A percentile compares a stretch with the other conserved stretches of the same genome.
These are phyloP conservation scores for Theristicus caerulescens DNA, from an alignment of 2,113 vertebrate genomes.

Conservation along the genomic window DNA sequence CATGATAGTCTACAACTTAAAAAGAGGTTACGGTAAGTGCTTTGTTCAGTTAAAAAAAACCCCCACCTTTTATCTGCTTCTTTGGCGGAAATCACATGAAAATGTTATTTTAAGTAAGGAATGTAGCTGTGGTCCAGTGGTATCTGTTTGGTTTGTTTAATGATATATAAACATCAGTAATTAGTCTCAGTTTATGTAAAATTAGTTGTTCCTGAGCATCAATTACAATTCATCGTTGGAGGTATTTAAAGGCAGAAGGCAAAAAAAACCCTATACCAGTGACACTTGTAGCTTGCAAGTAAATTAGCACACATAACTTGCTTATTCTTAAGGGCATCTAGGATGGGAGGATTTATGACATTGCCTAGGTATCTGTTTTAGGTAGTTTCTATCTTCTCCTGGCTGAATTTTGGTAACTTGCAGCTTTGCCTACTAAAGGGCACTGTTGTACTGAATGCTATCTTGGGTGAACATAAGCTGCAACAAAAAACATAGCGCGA, in stretches of 20 bases:
- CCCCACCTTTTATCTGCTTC: not conserved
- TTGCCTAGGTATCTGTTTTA: not conserved
- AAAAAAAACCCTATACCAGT: not conserved
- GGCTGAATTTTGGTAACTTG: not conserved
- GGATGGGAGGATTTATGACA: not conserved
- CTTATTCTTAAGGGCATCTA: not conserved
- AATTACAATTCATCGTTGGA: not conserved
- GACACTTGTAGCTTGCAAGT: not conserved
- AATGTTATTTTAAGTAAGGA: not conserved
- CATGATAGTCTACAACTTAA: constrained; percentile 98
- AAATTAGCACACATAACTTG: not conserved
- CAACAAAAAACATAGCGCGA: not conserved
- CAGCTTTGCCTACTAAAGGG: not conserved
- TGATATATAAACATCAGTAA: not conserved
- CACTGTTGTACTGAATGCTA: not conserved
- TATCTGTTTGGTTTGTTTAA: not conserved
- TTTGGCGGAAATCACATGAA: not conserved
- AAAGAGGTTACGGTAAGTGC: constrained; percentile 86
- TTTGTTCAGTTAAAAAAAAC: not conserved
- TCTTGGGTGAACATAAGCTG: not conserved
- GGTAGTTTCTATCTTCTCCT: not conserved
- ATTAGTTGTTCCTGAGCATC: not conserved
- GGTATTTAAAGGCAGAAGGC: not conserved
- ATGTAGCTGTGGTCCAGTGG: not conserved
- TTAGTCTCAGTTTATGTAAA: not conserved